Percentiles rank a stretch among this genome's conserved stretches.
Evolutionary conservation across 2,888 invertebrate species (phyloP).

Genomic region (Papilio protenor): DNA sequence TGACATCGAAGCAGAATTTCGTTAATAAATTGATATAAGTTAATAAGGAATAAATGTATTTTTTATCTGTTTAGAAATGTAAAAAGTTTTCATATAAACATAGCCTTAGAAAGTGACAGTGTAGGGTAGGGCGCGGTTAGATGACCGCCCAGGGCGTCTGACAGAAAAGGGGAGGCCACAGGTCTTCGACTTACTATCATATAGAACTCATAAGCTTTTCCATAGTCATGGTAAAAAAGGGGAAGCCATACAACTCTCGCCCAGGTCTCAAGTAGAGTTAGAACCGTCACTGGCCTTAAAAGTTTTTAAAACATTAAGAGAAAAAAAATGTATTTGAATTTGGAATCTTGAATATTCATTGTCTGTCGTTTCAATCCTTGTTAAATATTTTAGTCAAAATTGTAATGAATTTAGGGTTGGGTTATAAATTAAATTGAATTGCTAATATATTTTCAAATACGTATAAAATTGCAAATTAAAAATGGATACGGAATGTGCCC

Average conservation of each 20-base stretch:
- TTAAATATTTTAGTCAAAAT: constrained; percentile 1
- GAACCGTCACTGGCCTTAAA: not conserved
- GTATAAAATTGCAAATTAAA: not conserved
- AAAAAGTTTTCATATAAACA: not conserved
- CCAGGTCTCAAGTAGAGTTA: not conserved
- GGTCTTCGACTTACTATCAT: no score
- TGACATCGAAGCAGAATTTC: constrained; percentile 14
- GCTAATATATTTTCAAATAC: not conserved
- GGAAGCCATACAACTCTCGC: no score
- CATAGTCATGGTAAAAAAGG: no score
- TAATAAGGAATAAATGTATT: not conserved
- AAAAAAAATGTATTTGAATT: not conserved
- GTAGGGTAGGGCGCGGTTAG: no score
- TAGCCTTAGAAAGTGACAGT: no score
- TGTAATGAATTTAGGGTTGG: not conserved
- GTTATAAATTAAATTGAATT: not conserved
- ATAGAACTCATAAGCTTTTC: no score
- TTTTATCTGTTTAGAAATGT: not conserved
- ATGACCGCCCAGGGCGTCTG: no score
- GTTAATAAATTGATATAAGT: constrained; percentile 7
- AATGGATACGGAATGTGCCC: not conserved
- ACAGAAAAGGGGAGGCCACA: no score
- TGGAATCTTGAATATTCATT: constrained; percentile 8
- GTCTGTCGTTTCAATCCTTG: not conserved
- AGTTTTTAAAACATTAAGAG: not conserved